phyloP scores from a whole-genome alignment of 92 coral and sea anemone species.

The Phymanthus crucifer region DNA sequence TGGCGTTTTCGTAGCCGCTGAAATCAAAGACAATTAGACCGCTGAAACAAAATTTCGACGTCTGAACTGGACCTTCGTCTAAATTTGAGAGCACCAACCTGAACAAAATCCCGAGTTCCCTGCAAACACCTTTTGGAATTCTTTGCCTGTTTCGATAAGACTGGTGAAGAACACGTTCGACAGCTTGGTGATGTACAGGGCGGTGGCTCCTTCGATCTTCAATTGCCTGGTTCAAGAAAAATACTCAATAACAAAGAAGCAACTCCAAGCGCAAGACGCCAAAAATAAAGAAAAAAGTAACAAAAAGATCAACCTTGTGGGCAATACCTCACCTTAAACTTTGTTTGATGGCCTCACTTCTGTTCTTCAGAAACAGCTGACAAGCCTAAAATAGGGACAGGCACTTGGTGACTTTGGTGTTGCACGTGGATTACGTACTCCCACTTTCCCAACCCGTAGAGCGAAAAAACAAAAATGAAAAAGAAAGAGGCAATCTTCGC shows the following conservation, averaged over 20 bases:
- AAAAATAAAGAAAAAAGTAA: not conserved
- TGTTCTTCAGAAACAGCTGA: slow-evolving; percentile 84
- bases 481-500: too few relatives aligned
- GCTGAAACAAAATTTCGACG: not conserved
- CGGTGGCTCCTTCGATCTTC: slow-evolving; percentile 96
- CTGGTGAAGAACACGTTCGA: slow-evolving; percentile 91
- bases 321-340: slow-evolving; percentile 65
- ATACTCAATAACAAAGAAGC: not conserved
- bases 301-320: too few relatives aligned
- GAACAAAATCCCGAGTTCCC: slow-evolving; percentile 89
- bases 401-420: too few relatives aligned
- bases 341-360: slow-evolving; percentile 97
- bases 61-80: not conserved
- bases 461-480: too few relatives aligned
- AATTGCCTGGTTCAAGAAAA: slow-evolving; percentile 60
- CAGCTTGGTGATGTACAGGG: slow-evolving; percentile 89
- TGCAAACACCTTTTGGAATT: slow-evolving; percentile 84
- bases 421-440: too few relatives aligned
- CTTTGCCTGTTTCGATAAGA: slow-evolving; percentile 89
- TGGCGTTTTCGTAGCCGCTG: too few relatives aligned
- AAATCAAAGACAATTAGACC: not conserved
- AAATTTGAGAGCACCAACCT: slow-evolving; percentile 48
- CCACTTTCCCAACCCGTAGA: too few relatives aligned
- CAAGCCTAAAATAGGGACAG: slow-evolving; percentile 70
- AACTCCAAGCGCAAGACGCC: not conserved